A percentile compares a stretch with the other conserved stretches of the same genome.
Conservation (phyloP, 2,797 vertebrate genomes). For the Brachymystax lenok region DNA sequence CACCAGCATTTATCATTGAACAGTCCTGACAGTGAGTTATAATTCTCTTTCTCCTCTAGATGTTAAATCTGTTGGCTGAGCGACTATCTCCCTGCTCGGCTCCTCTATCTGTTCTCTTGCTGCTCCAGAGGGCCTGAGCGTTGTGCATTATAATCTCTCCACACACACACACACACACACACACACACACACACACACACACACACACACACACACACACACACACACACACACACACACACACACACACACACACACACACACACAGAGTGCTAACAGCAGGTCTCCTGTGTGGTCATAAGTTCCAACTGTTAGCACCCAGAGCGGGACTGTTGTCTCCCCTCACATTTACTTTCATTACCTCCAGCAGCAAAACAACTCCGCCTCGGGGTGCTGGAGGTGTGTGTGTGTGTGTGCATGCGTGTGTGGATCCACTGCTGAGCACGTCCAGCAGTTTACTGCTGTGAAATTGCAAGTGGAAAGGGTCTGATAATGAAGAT, state of each 20-base stretch:
- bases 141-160: no score
- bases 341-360: slow-evolving; percentile 48
- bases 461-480: not conserved
- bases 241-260: no score
- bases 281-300: not conserved
- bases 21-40: not conserved
- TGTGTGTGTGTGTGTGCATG: not conserved
- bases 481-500: not conserved
- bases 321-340: slow-evolving; percentile 36
- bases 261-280: not conserved
- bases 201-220: no score
- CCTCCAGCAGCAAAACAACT: slow-evolving; percentile 40
- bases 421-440: not conserved
- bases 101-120: not conserved
- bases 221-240: no score
- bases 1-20: not conserved
- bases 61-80: not conserved
- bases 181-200: no score
- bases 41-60: not conserved
- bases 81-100: not conserved
- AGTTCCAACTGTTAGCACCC: slow-evolving; percentile 2
- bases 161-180: no score
- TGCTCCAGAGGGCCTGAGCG: no score
- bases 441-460: not conserved
- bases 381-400: not conserved